Conservation (phyloP, 1,140 invertebrate genomes). For the Helicoverpa zea region DNA sequence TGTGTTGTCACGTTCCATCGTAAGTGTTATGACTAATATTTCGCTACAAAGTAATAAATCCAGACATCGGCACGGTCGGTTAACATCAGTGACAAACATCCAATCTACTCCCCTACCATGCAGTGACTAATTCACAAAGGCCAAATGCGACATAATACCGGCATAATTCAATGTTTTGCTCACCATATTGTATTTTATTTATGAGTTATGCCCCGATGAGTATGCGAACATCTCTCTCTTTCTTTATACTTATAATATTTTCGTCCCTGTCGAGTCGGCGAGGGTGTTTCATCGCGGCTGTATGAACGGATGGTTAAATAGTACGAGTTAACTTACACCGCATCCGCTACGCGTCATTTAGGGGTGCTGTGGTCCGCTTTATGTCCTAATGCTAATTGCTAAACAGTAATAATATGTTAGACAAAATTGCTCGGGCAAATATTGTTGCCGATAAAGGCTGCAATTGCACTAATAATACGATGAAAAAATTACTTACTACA, state of each 20-base stretch:
- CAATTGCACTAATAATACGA: no score
- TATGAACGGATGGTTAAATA: slow-evolving; percentile 84
- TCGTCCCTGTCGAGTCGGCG: slow-evolving; percentile 64
- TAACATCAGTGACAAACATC: slow-evolving; percentile 74
- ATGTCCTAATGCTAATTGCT: slow-evolving; percentile 58
- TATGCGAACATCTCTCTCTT: slow-evolving; percentile 67
- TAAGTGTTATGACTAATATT: slow-evolving; percentile 26
- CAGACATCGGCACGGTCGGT: slow-evolving; percentile 60
- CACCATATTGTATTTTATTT: slow-evolving; percentile 88
- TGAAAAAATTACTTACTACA: not conserved
- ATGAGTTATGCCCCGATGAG: slow-evolving; percentile 83
- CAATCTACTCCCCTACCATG: slow-evolving; percentile 74
- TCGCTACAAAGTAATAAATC: slow-evolving; percentile 67
- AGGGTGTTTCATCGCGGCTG: slow-evolving; percentile 78
- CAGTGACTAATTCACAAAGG: slow-evolving; percentile 84
- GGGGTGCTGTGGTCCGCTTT: slow-evolving; percentile 67
- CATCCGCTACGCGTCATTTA: slow-evolving; percentile 79
- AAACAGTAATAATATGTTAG: slow-evolving; percentile 26
- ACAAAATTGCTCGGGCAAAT: not conserved
- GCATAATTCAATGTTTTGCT: slow-evolving; percentile 87
- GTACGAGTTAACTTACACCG: slow-evolving; percentile 84
- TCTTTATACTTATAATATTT: slow-evolving; percentile 48
- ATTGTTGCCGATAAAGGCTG: not conserved
- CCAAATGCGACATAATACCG: slow-evolving; percentile 87
- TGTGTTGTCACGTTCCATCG: slow-evolving; percentile 9